These are phyloP conservation scores for Heliocidaris erythrogramma DNA, from an alignment of 35 echinoderm and acorn worm genomes.

Conservation along the genomic window DNA sequence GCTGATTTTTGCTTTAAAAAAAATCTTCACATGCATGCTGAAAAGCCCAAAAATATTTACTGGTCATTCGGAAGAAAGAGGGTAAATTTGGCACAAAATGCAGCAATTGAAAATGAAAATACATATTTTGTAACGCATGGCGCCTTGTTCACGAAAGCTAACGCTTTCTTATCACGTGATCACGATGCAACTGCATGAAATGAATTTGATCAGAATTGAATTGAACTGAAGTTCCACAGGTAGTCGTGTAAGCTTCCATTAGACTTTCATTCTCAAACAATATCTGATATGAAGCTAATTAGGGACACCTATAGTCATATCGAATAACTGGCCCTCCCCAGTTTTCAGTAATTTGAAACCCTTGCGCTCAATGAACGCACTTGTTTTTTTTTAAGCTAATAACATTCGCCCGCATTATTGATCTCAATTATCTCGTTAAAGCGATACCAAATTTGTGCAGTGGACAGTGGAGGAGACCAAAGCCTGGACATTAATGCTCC, in stretches of 20 bases:
- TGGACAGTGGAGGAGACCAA: neutral
- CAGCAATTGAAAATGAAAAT: neutral
- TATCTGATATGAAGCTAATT: neutral
- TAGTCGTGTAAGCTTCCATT: neutral
- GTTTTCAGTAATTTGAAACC: neutral
- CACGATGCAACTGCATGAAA: neutral
- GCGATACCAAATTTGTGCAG: slow-evolving; percentile 1
- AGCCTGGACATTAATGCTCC: neutral
- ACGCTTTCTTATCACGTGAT: neutral
- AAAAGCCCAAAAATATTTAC: neutral
- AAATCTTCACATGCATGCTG: too few relatives aligned
- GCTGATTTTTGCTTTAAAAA: too few relatives aligned
- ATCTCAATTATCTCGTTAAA: slow-evolving; percentile 12
- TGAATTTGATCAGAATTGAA: neutral
- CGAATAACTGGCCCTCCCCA: neutral
- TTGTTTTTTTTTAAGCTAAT: neutral
- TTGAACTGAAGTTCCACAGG: neutral
- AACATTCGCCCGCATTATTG: neutral
- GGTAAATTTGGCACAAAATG: neutral
- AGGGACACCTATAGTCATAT: neutral
- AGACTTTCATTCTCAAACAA: neutral
- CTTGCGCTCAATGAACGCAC: neutral
- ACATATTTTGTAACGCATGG: neutral
- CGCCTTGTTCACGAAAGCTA: neutral
- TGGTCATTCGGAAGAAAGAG: too few relatives aligned